Evolutionary conservation across 1,140 invertebrate genomes (phyloP).

Genomic region (Bombus breviceps): DNA sequence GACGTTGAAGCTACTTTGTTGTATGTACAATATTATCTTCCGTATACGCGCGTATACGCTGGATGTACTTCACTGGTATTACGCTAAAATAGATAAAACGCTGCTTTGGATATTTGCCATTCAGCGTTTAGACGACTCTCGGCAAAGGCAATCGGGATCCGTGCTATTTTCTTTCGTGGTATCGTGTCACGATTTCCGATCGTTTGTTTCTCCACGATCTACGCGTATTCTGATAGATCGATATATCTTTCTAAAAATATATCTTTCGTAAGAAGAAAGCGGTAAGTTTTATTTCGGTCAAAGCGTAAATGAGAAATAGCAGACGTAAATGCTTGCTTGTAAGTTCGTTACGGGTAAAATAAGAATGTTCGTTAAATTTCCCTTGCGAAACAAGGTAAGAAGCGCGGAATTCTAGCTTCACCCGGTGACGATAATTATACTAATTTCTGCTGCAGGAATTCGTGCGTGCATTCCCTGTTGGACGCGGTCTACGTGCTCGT

Average conservation of each 20-base stretch:
- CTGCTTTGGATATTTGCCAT: slow-evolving; percentile 36
- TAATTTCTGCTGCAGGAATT: slow-evolving; percentile 20
- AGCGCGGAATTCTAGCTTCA: not conserved
- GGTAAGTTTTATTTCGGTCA: too few relatives aligned
- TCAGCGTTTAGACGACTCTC: slow-evolving; percentile 21
- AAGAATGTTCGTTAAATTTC: slow-evolving; percentile 22
- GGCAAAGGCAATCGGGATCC: slow-evolving; percentile 14
- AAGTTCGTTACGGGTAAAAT: not conserved
- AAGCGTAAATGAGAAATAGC: not conserved
- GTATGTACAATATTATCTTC: not conserved
- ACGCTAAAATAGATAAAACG: slow-evolving; percentile 25
- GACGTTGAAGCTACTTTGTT: not conserved
- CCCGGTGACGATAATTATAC: slow-evolving; percentile 21
- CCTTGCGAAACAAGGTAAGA: not conserved
- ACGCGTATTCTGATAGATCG: not conserved
- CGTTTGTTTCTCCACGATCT: not conserved
- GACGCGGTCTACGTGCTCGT: not conserved
- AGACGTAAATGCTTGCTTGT: not conserved
- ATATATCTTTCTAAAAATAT: too few relatives aligned
- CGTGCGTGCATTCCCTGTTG: not conserved
- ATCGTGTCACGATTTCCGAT: not conserved
- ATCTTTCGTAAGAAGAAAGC: not conserved
- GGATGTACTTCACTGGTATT: slow-evolving; percentile 1
- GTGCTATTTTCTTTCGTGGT: slow-evolving; percentile 6
- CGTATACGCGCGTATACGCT: not conserved